Evolutionary conservation across 2,113 vertebrate genomes (phyloP).

Genomic region (Oryzias celebensis): DNA sequence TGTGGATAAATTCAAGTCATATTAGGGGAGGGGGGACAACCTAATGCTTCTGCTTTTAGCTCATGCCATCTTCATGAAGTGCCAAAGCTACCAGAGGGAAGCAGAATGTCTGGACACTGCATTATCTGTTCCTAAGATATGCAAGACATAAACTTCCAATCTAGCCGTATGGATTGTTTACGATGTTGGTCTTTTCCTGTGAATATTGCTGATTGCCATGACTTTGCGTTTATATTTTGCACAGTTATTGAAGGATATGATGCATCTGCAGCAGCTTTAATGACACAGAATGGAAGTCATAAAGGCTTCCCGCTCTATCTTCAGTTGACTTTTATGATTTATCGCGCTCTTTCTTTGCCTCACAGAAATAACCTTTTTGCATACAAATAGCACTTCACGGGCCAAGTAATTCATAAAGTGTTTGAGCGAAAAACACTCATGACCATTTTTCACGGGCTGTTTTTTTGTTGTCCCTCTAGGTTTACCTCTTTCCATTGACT

Average conservation of each 20-base stretch:
- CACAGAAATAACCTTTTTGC: not conserved
- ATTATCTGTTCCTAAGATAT: not conserved
- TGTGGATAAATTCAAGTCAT: too few relatives aligned
- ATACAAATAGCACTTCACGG: not conserved
- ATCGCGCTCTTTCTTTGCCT: not conserved
- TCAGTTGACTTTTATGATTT: not conserved
- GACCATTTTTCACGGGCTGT: not conserved
- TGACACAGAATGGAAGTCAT: not conserved
- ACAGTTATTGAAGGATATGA: not conserved
- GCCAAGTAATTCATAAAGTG: not conserved
- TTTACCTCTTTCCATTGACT: not conserved
- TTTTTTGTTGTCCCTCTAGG: not conserved
- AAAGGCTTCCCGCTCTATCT: not conserved
- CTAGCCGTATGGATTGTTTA: not conserved
- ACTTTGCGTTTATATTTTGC: conserved; percentile 2
- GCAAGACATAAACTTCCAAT: not conserved
- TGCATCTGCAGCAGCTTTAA: conserved; percentile 2
- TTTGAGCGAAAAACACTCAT: not conserved
- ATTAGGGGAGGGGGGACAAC: too few relatives aligned
- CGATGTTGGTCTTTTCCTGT: not conserved
- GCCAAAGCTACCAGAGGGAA: too few relatives aligned
- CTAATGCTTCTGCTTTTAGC: too few relatives aligned
- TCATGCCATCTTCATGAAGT: too few relatives aligned
- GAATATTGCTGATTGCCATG: too few relatives aligned
- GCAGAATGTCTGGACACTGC: too few relatives aligned